Evolutionary conservation across 2,888 invertebrate species (phyloP).

Genomic region (Isotomurus palustris): DNA sequence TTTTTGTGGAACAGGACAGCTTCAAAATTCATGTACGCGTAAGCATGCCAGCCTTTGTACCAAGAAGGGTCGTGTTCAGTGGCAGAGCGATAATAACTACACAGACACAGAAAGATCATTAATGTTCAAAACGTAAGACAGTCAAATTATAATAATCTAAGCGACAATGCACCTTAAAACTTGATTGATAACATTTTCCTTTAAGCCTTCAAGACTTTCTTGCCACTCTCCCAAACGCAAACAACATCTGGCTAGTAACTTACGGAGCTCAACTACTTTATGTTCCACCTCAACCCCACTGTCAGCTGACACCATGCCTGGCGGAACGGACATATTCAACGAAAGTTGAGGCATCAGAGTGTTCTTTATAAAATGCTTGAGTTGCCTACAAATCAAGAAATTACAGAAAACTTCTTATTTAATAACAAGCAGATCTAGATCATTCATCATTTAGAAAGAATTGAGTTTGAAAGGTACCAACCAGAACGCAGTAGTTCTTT

Average conservation of each 20-base stretch:
- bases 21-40: slow-evolving; percentile 97
- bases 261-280: slow-evolving; percentile 47
- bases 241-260: slow-evolving; percentile 67
- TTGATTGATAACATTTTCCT: slow-evolving; percentile 68
- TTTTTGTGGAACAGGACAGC: slow-evolving; percentile 68
- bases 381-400: slow-evolving; percentile 60
- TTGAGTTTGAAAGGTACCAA: slow-evolving; percentile 15
- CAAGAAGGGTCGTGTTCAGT: slow-evolving; percentile 79
- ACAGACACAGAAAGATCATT: no score
- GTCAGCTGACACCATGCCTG: slow-evolving; percentile 46
- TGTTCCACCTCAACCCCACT: slow-evolving; percentile 42
- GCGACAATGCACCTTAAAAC: slow-evolving; percentile 59
- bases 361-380: slow-evolving; percentile 71
- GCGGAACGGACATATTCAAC: slow-evolving; percentile 12
- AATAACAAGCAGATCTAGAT: no score
- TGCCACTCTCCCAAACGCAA: slow-evolving; percentile 93
- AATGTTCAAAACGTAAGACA: no score
- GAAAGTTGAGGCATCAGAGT: slow-evolving; percentile 49
- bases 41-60: slow-evolving; percentile 98
- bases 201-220: slow-evolving; percentile 76
- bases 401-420: not conserved
- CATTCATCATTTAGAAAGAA: no score
- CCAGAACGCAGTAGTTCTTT: slow-evolving; percentile 49
- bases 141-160: no score
- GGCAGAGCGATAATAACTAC: slow-evolving; percentile 68